Percentiles rank a stretch among this genome's conserved stretches.
These are phyloP conservation scores for Oryzias woworae DNA, from an alignment of 2,113 vertebrate species.

Conservation along the genomic window DNA sequence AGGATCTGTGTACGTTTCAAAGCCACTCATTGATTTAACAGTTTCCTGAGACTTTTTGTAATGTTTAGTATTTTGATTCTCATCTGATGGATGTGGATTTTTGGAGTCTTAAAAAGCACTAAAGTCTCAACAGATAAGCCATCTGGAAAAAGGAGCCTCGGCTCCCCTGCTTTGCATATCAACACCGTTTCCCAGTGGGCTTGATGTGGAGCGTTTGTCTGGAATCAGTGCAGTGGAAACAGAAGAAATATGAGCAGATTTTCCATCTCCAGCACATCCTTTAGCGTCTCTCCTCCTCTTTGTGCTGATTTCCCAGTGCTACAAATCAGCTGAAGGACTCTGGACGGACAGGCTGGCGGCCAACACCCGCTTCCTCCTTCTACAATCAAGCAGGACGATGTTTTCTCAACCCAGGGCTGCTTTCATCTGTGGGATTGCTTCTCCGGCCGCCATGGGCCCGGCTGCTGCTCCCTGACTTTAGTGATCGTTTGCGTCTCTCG, in stretches of 20 bases:
- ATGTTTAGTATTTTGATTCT: too few relatives aligned
- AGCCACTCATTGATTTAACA: too few relatives aligned
- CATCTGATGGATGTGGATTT: too few relatives aligned
- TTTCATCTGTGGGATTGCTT: conserved; percentile 32
- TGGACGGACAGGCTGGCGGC: conserved; percentile 20
- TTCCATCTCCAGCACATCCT: conserved; percentile 31
- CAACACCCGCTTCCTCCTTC: conserved; percentile 17
- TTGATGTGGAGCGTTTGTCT: conserved; percentile 21
- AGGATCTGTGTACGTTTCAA: too few relatives aligned
- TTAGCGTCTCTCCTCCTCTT: conserved; percentile 2
- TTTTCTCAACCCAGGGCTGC: conserved; percentile 12
- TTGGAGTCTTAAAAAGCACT: not conserved
- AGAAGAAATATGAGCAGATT: conserved; percentile 45
- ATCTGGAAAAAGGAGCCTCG: not conserved
- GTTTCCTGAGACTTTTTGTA: too few relatives aligned
- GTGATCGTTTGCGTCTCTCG: not conserved
- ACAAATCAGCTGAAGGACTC: conserved; percentile 47
- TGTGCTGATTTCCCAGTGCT: conserved; percentile 26
- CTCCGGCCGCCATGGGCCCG: conserved; percentile 5
- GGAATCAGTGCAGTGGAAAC: conserved; percentile 21
- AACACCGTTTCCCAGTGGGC: conserved; percentile 10
- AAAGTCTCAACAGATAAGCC: conserved; percentile 1
- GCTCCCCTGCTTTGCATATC: conserved; percentile 25
- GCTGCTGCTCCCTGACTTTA: not conserved
- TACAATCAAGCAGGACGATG: conserved; percentile 18